These are phyloP conservation scores for pig (Sus scrofa) DNA, from an alignment of 2,113 vertebrate genomes.

Conservation along the genomic window DNA sequence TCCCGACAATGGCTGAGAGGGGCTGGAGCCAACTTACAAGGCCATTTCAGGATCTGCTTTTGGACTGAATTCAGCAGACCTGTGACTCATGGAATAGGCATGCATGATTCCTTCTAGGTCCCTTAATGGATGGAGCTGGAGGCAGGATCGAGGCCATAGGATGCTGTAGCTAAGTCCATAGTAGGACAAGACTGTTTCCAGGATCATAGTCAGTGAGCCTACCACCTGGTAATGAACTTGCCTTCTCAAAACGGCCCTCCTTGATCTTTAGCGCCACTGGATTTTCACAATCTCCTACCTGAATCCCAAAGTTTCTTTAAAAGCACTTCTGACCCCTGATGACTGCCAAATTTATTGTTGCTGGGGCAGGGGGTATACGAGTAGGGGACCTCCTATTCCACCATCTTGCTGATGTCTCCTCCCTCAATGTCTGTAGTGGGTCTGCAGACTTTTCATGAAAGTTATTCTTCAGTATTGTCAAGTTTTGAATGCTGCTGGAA, in stretches of 20 bases:
- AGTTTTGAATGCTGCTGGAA: background rate
- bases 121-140: background rate
- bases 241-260: background rate
- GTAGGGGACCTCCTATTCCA: background rate
- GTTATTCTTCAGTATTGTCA: background rate
- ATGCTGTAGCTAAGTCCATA: background rate
- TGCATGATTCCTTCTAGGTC: background rate
- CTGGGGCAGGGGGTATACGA: background rate
- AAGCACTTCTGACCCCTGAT: background rate
- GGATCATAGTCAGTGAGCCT: background rate
- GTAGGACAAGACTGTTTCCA: background rate
- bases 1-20: background rate
- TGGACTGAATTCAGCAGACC: background rate
- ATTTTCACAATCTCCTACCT: background rate
- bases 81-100: background rate
- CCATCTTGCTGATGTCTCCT: background rate
- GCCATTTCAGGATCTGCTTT: background rate
- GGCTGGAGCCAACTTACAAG: background rate
- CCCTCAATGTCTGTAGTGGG: background rate
- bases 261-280: background rate
- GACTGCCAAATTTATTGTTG: background rate
- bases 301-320: background rate
- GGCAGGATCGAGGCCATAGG: background rate
- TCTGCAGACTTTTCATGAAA: background rate
- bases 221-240: background rate